Conservation (phyloP, 2,113 vertebrate genomes). For the Globicephala melas region DNA sequence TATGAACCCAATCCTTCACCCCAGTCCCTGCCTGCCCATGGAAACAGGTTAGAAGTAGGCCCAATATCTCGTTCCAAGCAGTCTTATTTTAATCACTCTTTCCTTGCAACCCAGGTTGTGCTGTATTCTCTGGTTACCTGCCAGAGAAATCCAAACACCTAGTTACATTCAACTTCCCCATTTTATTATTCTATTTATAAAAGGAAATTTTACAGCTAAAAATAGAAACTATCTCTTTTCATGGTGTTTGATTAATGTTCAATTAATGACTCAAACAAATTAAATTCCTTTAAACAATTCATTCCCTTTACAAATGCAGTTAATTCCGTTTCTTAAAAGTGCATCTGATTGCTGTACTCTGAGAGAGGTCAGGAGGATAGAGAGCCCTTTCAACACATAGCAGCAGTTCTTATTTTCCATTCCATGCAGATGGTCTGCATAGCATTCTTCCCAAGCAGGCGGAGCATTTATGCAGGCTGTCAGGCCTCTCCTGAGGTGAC, state of each 20-base stretch:
- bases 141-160: neutral
- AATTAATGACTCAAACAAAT: conserved; percentile 12
- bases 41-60: neutral
- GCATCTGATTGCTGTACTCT: neutral
- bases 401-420: neutral
- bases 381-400: neutral
- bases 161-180: neutral
- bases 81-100: neutral
- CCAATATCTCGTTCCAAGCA: neutral
- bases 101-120: neutral
- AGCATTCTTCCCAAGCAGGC: neutral
- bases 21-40: neutral
- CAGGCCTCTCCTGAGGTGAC: neutral
- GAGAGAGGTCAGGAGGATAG: neutral
- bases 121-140: neutral
- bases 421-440: neutral
- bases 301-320: neutral
- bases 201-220: conserved; percentile 27
- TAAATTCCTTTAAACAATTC: conserved; percentile 37
- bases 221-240: neutral
- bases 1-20: neutral
- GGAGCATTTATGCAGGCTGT: neutral
- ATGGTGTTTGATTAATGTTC: conserved; percentile 38
- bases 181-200: neutral
- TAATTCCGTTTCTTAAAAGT: conserved; percentile 14